Base-by-base conservation (phyloP, 2,888 invertebrate genomes). In the Kuschelorhynchus macadamiae region DNA sequence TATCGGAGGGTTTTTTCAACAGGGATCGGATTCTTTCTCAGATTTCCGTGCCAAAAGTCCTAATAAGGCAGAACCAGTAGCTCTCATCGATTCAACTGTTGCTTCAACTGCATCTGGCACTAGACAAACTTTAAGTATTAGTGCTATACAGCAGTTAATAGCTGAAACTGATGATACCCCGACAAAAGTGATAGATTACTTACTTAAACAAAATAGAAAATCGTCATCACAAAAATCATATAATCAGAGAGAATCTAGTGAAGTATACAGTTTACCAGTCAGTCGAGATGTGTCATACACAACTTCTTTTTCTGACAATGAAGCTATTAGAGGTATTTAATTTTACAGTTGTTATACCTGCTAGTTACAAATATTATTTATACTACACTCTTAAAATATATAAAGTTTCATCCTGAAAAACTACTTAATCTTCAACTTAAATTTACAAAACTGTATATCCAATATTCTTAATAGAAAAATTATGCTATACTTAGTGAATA, bases 1-100 rank as follows among this genome's bases (percentile, higher is more conserved):
- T 1, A 80, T 86, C 21, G 84, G 84, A 18, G 83, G 84, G 72
- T 87, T 83, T 75, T 86, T 86, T 67, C 77, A 79, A 71, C 78
- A 83, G 41, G 83, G 81, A 74, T 85, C 83, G 49, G 84, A 84
- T 21, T 78, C 80, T 69, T 73, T 85, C 2, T 81, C 83, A 2
- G 76, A 81, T 20, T 18, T 74, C 80, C 50, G 59, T 67, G 60
- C 74, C 46, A 70, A 59, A 18, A 79, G 78, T 61, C 80, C 80
- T 1, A 71, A 74, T 60, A 79, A 77, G 71, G 49, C 63, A 41
- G 65, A 68, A 36, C 80, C 80, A n/a, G 60, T 76, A 20, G 77
- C 81, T 8, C 70, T 82, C 20, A 75, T 80, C 56, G 78, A 81
- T 65, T 20, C 69, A 7, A 46, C 41, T 7, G 7, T 42, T 12